A percentile compares a stretch with the other conserved stretches of the same genome.
These are phyloP conservation scores for Pterophyllum scalare DNA, from an alignment of 2,113 vertebrate species.

Conservation along the genomic window DNA sequence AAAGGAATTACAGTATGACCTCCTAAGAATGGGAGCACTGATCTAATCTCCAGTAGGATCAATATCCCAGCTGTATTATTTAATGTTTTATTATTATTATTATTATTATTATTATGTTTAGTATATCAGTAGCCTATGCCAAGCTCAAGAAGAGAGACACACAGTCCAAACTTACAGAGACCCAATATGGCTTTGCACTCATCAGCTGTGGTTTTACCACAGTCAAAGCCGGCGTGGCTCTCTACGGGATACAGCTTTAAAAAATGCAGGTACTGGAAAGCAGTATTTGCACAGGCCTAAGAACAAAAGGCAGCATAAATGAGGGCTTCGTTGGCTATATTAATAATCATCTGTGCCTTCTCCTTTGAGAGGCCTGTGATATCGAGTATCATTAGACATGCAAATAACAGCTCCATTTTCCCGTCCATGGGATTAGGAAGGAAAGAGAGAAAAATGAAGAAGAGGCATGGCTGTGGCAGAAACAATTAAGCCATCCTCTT, in stretches of 20 bases:
- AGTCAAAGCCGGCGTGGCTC: slow-evolving; percentile 24
- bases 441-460: slow-evolving; percentile 73
- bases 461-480: slow-evolving; percentile 73
- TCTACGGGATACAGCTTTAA: slow-evolving; percentile 27
- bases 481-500: slow-evolving; percentile 80
- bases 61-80: slow-evolving; percentile 21
- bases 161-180: not conserved
- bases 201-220: slow-evolving; percentile 10
- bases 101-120: not conserved
- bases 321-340: slow-evolving; percentile 64
- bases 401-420: slow-evolving; percentile 81
- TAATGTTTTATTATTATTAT: not conserved
- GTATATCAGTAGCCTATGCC: not conserved
- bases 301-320: slow-evolving; percentile 68
- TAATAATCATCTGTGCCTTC: slow-evolving; percentile 74
- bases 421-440: slow-evolving; percentile 73
- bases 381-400: slow-evolving; percentile 81
- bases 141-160: not conserved
- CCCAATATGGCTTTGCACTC: not conserved
- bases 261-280: slow-evolving; percentile 53
- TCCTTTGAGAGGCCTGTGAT: slow-evolving; percentile 73
- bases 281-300: slow-evolving; percentile 46
- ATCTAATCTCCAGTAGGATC: slow-evolving; percentile 32
- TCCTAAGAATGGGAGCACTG: not conserved
- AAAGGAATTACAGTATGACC: not conserved